Percentiles rank a stretch among this genome's conserved stretches.
These are phyloP conservation scores for Phymatocera aterrima DNA, from an alignment of 2,888 invertebrate genomes.

Conservation along the genomic window DNA sequence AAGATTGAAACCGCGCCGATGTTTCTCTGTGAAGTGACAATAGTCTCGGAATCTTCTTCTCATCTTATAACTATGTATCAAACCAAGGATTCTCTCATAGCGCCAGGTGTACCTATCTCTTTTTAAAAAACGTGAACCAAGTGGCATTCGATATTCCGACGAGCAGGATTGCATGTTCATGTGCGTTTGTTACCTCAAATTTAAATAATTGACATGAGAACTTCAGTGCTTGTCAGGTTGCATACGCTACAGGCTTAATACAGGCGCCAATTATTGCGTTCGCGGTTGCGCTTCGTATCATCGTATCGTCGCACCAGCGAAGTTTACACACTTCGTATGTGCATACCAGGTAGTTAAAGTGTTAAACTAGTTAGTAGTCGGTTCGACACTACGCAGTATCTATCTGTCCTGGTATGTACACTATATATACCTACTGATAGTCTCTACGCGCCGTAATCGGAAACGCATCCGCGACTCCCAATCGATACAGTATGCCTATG, in stretches of 20 bases:
- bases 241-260: constrained; percentile 24
- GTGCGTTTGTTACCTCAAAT: neutral
- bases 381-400: neutral
- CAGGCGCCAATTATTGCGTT: neutral
- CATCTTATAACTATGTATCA: too few relatives aligned
- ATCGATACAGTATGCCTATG: neutral
- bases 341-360: neutral
- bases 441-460: constrained; percentile 11
- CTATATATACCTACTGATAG: neutral
- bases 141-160: neutral
- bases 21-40: too few relatives aligned
- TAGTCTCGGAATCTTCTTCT: too few relatives aligned
- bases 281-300: neutral
- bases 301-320: too few relatives aligned
- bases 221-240: constrained; percentile 28
- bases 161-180: neutral
- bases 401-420: too few relatives aligned
- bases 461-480: neutral
- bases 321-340: neutral
- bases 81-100: neutral
- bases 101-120: neutral
- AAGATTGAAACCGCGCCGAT: too few relatives aligned
- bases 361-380: neutral
- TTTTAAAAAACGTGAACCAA: neutral
- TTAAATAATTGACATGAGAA: neutral